Percentiles rank a stretch among this genome's conserved stretches.
Evolutionary conservation across 2,888 invertebrate genomes (phyloP).

Genomic region (Dolomedes plantarius): DNA sequence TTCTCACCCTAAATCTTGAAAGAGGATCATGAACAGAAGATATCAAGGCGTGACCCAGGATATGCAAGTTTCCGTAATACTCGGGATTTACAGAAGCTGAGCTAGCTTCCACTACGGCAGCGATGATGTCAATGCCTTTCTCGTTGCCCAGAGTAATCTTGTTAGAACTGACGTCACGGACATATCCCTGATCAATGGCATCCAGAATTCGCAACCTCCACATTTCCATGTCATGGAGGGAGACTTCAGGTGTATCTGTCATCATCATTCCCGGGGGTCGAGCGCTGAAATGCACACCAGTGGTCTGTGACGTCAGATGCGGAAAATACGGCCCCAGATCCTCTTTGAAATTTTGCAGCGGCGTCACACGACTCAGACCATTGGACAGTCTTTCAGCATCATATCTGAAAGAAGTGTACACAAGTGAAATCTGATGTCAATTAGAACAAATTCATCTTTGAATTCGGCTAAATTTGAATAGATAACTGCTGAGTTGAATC

Average conservation of each 20-base stretch:
- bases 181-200: constrained; percentile 83
- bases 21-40: constrained; percentile 89
- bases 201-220: constrained; percentile 86
- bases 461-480: too few species aligned
- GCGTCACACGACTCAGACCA: constrained; percentile 82
- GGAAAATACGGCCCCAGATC: constrained; percentile 54
- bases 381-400: constrained; percentile 86
- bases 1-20: constrained; percentile 82
- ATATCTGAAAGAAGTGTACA: constrained; percentile 79
- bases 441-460: too few species aligned
- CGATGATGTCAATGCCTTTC: constrained; percentile 86
- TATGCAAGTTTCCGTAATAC: constrained; percentile 85
- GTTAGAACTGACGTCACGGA: constrained; percentile 80
- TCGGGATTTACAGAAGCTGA: constrained; percentile 69
- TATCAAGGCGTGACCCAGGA: constrained; percentile 87
- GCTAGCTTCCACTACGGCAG: constrained; percentile 85
- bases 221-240: constrained; percentile 79
- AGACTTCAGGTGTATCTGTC: constrained; percentile 47
- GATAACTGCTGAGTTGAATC: too few species aligned
- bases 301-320: constrained; percentile 42
- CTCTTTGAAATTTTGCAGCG: constrained; percentile 78
- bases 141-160: constrained; percentile 81
- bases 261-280: constrained; percentile 16
- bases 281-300: constrained; percentile 39
- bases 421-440: too few species aligned